Conservation (phyloP, 2,113 vertebrate genomes). For the Perca schrenkii region DNA sequence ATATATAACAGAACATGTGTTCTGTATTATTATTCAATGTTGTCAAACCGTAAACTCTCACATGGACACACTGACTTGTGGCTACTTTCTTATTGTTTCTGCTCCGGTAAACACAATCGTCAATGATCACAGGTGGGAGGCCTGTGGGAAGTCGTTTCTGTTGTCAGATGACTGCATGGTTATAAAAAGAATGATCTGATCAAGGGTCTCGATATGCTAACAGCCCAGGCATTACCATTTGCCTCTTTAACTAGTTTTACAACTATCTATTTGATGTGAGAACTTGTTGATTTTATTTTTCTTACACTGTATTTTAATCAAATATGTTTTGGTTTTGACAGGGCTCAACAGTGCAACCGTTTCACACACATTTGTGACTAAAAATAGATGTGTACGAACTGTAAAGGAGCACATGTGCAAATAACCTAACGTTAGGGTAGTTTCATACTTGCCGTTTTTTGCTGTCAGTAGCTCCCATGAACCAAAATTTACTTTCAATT, state of each 20-base stretch:
- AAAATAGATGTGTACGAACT: no score
- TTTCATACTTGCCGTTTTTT: no score
- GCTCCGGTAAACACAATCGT: slow-evolving; percentile 23
- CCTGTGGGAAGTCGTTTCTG: slow-evolving; percentile 1
- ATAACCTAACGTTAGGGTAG: no score
- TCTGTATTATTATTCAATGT: no score
- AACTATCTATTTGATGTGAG: background rate
- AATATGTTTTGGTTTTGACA: no score
- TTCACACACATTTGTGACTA: no score
- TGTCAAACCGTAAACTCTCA: background rate
- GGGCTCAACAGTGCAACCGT: no score
- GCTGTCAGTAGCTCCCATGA: no score
- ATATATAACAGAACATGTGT: no score
- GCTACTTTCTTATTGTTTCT: slow-evolving; percentile 16
- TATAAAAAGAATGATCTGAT: slow-evolving; percentile 27
- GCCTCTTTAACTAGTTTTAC: no score
- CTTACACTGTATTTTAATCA: background rate
- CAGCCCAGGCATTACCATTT: background rate
- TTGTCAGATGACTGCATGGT: slow-evolving; percentile 29
- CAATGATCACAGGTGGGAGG: slow-evolving; percentile 5
- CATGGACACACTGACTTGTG: slow-evolving; percentile 14
- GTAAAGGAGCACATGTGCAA: no score
- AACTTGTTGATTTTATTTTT: background rate
- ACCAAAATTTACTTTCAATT: no score
- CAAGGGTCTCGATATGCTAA: slow-evolving; percentile 11